Percentiles rank a stretch among this genome's conserved stretches.
Evolutionary conservation across 2,797 vertebrate species (phyloP).

Genomic region (Myiotriccus ornatus): DNA sequence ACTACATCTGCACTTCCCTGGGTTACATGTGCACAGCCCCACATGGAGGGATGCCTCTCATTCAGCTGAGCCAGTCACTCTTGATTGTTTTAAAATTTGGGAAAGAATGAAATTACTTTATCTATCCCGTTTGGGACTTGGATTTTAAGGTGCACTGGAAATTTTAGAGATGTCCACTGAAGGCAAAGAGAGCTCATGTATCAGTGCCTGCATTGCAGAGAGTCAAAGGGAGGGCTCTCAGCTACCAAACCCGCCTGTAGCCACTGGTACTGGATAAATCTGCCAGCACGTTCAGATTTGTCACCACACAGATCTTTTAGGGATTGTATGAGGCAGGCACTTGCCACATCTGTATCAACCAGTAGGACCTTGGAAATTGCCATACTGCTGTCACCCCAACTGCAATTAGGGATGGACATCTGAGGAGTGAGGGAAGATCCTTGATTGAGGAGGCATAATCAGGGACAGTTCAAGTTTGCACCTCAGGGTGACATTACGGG

Average conservation of each 20-base stretch:
- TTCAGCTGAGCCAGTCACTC: not conserved
- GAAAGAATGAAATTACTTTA: not conserved
- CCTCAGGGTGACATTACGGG: not conserved
- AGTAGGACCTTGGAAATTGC: not conserved
- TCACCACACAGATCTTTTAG: not conserved
- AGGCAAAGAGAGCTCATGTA: not conserved
- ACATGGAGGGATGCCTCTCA: not conserved
- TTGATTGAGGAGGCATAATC: not conserved
- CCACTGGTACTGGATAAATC: not conserved
- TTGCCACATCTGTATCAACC: not conserved
- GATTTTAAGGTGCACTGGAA: not conserved
- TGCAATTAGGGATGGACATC: not conserved
- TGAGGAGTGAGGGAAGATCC: not conserved
- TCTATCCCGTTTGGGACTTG: not conserved
- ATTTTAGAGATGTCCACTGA: not conserved
- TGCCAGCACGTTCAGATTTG: not conserved
- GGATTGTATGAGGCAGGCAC: not conserved
- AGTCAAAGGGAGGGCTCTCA: not conserved
- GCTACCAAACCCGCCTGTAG: not conserved
- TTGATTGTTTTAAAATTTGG: not conserved
- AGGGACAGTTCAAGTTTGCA: not conserved
- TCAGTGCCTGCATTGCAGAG: not conserved
- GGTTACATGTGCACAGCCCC: not conserved
- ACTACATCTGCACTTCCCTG: not conserved
- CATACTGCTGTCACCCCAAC: not conserved